Evolutionary conservation across 2,797 vertebrate species (phyloP), one percentile per base, ranked within the genome.

Genomic region (Helicolenus hilgendorfi): DNA sequence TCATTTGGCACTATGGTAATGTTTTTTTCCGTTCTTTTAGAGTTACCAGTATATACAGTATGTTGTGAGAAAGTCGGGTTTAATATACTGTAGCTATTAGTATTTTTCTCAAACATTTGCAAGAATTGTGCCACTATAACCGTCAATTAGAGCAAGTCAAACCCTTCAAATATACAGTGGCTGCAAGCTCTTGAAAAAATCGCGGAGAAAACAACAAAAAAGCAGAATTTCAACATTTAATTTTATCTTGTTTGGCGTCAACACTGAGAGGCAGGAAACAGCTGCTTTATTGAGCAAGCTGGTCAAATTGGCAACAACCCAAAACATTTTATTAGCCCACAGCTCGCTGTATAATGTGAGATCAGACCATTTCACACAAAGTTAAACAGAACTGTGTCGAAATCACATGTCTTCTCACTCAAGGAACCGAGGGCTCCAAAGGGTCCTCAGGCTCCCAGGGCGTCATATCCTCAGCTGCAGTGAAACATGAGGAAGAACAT

Each of bases 341-440:
- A 85, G 81, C 59, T 87, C 82, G 18, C 18, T 49, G 45, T 81
- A 49, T 85, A 77, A 74, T 80, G 59, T 77, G 26, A 95, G 77
- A 89, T 93, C 77, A 90, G 45, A 87, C 53, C 31, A 45, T 77
- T 92, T 88, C 59, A 79, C 58, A 86, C 36, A 85, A 78, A 82
- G 31, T 79, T 70, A 77, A 85, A 93, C 67, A 73, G n/a, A 81
- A 41, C 33, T n/a, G 60, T 84, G 55, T 77, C 55, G 27, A 81
- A 89, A 81, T 84, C 53, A 56, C 49, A 67, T 91, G 33, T 77
- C 58, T 33, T 58, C 26, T 87, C 62, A 45, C 24, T 79, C 14
- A 76, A 70, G 92, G 93, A 67, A 92, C 90, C 75, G 20, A 85
- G 84, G 96, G 97, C 91, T 93, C 94, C 83, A 87, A 94, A 67